A percentile compares a stretch with the other conserved stretches of the same genome.
Conservation (phyloP, 2,113 vertebrate species). For the Alethe diademata region DNA sequence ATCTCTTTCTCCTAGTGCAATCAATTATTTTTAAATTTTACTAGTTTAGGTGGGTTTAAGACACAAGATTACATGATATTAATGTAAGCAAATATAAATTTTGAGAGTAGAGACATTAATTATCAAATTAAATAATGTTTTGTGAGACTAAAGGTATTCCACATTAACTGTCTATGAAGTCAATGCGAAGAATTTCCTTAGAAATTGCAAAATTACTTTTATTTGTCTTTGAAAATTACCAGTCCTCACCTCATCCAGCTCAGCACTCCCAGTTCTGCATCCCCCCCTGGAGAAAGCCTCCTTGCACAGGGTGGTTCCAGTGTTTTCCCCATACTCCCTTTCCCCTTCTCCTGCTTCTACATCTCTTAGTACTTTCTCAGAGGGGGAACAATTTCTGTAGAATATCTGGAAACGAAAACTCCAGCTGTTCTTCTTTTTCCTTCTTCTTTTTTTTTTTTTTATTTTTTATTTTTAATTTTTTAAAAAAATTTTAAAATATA, state of each 20-base stretch:
- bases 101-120: background rate
- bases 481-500: background rate
- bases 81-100: background rate
- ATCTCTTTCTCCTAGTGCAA: background rate
- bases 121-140: background rate
- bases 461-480: too few species aligned
- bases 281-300: background rate
- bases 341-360: background rate
- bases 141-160: background rate
- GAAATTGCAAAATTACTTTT: background rate
- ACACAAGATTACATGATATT: background rate
- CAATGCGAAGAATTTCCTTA: background rate
- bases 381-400: background rate
- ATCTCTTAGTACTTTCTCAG: background rate
- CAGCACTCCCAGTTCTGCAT: background rate
- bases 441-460: fast-evolving
- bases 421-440: background rate
- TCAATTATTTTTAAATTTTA: background rate
- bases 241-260: background rate
- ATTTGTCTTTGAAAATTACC: background rate
- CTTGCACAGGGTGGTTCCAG: background rate
- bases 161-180: background rate
- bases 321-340: background rate
- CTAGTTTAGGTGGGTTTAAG: background rate
- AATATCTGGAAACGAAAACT: background rate